Conservation (phyloP, 1,140 invertebrate genomes). For the Hirudo medicinalis region DNA sequence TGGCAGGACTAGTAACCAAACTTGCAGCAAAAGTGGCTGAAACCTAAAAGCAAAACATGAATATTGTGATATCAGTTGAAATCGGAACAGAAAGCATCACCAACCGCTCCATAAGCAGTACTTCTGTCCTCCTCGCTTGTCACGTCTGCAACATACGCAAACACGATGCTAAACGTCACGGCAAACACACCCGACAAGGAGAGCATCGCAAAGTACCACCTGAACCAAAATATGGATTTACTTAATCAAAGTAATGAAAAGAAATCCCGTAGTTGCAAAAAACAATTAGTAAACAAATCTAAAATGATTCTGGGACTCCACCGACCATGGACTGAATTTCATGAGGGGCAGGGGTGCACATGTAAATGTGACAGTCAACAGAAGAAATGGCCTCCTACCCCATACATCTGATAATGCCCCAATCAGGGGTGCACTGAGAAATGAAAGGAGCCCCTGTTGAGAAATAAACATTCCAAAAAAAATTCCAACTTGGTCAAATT, state of each 20-base stretch:
- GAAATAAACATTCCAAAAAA: slow-evolving; percentile 5
- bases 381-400: slow-evolving; percentile 92
- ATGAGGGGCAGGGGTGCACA: slow-evolving; percentile 96
- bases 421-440: slow-evolving; percentile 87
- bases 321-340: slow-evolving; percentile 88
- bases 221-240: slow-evolving; percentile 28
- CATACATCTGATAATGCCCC: slow-evolving; percentile 93
- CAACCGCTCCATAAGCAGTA: slow-evolving; percentile 84
- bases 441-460: slow-evolving; percentile 80
- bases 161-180: slow-evolving; percentile 90
- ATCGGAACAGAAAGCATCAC: slow-evolving; percentile 25
- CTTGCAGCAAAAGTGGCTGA: slow-evolving; percentile 98
- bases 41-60: slow-evolving; percentile 44
- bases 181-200: slow-evolving; percentile 96
- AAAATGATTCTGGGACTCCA: not conserved
- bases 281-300: not conserved
- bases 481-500: not conserved
- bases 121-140: slow-evolving; percentile 90
- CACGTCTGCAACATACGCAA: slow-evolving; percentile 99
- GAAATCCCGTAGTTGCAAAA: not conserved
- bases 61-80: not conserved
- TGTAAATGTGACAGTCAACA: slow-evolving; percentile 97
- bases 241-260: not conserved
- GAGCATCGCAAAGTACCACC: slow-evolving; percentile 99
- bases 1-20: slow-evolving; percentile 84